phyloP scores from a whole-genome alignment of 2,797 vertebrate species.

The Synanceia verrucosa region DNA sequence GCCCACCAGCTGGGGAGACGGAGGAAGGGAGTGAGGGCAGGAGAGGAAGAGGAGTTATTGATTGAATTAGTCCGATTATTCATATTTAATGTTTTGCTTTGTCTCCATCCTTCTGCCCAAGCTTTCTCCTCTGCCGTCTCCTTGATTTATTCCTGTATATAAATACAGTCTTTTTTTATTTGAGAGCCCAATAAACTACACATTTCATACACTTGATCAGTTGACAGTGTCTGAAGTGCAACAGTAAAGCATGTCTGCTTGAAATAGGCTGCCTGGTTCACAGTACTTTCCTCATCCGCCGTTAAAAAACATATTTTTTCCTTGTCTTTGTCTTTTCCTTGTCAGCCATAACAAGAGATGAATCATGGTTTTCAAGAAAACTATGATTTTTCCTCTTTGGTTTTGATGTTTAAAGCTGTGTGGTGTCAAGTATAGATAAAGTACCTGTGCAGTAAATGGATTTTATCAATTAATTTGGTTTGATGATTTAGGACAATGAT shows the following conservation, averaged over 20 bases:
- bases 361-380: too few species aligned
- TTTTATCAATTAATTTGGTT: too few species aligned
- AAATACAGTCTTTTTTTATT: conserved; percentile 15
- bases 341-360: background rate
- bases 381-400: background rate
- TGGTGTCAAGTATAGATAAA: too few species aligned
- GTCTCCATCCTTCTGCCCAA: conserved; percentile 14
- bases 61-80: conserved; percentile 65
- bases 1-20: conserved; percentile 52
- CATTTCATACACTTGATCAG: conserved; percentile 11
- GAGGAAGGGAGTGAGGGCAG: conserved; percentile 46
- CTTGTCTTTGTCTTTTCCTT: background rate
- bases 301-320: background rate
- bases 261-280: background rate
- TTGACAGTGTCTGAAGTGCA: conserved; percentile 7
- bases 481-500: too few species aligned
- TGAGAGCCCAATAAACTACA: conserved; percentile 16
- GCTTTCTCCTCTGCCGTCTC: background rate
- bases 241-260: conserved; percentile 28
- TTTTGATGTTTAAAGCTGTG: background rate
- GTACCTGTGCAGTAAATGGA: too few species aligned
- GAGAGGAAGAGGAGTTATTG: conserved; percentile 62
- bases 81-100: conserved; percentile 65
- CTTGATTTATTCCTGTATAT: background rate
- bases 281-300: background rate